Conservation (phyloP, 2,888 invertebrate species). For the Heliconius cydno region DNA sequence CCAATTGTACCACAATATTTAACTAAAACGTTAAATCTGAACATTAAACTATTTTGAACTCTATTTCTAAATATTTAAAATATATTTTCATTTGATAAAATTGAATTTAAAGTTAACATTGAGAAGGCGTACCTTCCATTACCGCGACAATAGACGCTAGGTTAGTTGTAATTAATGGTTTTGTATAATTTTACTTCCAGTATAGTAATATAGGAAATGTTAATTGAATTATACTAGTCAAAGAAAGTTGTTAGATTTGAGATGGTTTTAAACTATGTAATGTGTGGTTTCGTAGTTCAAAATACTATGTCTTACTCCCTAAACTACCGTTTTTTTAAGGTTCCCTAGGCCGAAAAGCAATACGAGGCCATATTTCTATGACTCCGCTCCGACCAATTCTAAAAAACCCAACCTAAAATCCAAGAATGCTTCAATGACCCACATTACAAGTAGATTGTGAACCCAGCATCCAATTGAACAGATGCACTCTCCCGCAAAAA, state of each 20-base stretch:
- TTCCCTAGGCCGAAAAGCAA: no score
- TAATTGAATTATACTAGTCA: background rate
- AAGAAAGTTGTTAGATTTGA: background rate
- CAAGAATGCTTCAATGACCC: constrained; percentile 6
- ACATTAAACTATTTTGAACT: background rate
- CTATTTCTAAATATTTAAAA: background rate
- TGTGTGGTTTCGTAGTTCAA: background rate
- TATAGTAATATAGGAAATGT: background rate
- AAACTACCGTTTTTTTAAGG: no score
- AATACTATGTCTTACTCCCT: no score
- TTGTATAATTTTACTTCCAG: background rate
- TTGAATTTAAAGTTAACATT: constrained; percentile 33
- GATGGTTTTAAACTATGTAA: background rate
- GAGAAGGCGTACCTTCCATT: constrained; percentile 42
- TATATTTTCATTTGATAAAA: background rate
- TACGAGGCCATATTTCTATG: no score
- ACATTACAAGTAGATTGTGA: constrained; percentile 10
- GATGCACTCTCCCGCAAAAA: constrained; percentile 31
- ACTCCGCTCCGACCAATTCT: no score
- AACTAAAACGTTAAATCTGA: background rate
- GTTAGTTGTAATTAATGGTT: constrained; percentile 44
- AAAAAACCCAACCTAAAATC: background rate
- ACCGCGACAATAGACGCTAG: constrained; percentile 37
- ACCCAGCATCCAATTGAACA: constrained; percentile 13
- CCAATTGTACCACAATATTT: background rate